phyloP scores from a whole-genome alignment of 23 tunicate genomes.

The Trididemnum miniatum region DNA sequence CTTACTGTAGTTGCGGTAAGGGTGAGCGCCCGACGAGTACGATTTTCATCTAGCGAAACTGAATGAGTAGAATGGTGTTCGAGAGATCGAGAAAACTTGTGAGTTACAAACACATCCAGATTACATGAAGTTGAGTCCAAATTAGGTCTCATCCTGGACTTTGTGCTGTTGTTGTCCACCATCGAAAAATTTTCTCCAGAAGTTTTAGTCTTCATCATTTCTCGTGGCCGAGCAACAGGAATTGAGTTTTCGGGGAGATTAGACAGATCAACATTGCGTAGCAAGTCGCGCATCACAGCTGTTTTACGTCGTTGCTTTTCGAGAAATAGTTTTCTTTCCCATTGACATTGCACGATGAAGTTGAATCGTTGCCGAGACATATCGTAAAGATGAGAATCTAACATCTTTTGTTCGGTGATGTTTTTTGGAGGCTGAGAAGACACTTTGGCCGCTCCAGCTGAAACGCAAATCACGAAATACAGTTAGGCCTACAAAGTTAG shows the following conservation, averaged over 20 bases:
- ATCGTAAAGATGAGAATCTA: conserved; percentile 75
- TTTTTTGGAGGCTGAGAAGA: conserved; percentile 78
- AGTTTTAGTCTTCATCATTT: neutral
- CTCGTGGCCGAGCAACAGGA: neutral
- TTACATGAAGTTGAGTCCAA: neutral
- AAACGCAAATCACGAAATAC: too few relatives aligned
- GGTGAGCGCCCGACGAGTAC: too few relatives aligned
- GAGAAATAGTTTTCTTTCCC: conserved; percentile 81
- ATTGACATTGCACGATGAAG: conserved; percentile 71
- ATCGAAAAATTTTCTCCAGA: neutral
- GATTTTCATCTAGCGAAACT: neutral
- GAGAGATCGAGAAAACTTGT: neutral
- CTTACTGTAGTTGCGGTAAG: neutral
- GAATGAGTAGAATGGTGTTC: neutral
- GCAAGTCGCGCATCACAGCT: conserved; percentile 69
- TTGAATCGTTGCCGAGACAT: conserved; percentile 86
- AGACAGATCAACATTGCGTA: conserved; percentile 70
- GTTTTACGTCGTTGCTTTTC: conserved; percentile 85
- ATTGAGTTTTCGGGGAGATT: conserved; percentile 12
- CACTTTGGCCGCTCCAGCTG: conserved; percentile 67
- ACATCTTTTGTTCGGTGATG: conserved; percentile 86
- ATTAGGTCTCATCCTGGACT: neutral
- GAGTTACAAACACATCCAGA: neutral
- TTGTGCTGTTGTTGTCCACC: neutral
- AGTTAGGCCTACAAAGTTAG: too few relatives aligned